phyloP scores from a whole-genome alignment of 2,113 vertebrate genomes.

The Rissa tridactyla region DNA sequence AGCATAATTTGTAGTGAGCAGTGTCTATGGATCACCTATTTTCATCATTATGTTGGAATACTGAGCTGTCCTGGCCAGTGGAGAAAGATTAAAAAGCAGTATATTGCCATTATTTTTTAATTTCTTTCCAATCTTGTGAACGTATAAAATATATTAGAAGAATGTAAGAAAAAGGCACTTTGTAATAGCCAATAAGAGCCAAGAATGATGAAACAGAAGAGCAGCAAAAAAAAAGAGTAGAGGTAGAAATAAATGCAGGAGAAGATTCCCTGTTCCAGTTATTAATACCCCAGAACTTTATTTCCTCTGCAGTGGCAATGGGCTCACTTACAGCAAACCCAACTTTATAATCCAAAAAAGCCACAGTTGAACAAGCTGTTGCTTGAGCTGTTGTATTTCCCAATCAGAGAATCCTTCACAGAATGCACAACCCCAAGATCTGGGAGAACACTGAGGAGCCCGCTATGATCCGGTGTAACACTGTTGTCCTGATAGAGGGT shows the following conservation, averaged over 20 bases:
- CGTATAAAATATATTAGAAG: background rate
- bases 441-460: background rate
- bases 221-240: background rate
- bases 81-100: background rate
- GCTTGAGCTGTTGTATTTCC: background rate
- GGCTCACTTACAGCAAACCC: background rate
- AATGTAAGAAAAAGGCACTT: background rate
- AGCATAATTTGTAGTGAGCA: background rate
- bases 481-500: background rate
- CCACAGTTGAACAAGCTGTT: background rate
- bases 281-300: background rate
- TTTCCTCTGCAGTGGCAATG: background rate
- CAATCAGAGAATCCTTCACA: background rate
- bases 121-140: background rate
- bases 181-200: background rate
- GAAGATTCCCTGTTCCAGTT: background rate
- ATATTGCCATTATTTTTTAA: background rate
- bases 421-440: background rate
- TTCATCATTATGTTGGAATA: background rate
- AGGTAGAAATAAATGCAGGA: background rate
- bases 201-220: background rate
- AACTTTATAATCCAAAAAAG: background rate
- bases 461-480: fast-evolving
- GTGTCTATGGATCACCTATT: background rate
- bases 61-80: background rate